These are phyloP conservation scores for Orientallactaga bullata DNA, from an alignment of 2,113 vertebrate genomes.

Conservation along the genomic window DNA sequence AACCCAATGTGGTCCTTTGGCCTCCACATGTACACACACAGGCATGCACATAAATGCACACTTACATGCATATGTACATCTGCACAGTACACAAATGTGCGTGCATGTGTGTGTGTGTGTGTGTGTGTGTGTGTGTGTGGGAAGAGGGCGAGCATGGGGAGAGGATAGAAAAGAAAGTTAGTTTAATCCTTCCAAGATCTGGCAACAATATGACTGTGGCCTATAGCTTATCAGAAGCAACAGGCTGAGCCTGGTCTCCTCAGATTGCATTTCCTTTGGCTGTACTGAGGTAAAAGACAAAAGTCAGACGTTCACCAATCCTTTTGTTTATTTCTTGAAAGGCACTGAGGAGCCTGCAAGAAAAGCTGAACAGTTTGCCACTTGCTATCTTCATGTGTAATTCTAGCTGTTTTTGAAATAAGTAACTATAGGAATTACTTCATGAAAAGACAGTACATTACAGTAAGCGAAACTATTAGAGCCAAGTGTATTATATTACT, in stretches of 20 bases:
- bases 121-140: no score
- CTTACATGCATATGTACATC: no score
- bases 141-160: no score
- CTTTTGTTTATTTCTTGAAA: neutral
- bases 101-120: no score
- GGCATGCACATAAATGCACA: no score
- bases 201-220: neutral
- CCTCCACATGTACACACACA: no score
- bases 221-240: neutral
- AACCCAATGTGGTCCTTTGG: no score
- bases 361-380: neutral
- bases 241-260: neutral
- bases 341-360: neutral
- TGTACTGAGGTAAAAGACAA: neutral
- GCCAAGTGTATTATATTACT: neutral
- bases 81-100: no score
- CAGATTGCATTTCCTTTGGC: neutral
- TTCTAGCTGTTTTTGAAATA: slow-evolving; percentile 13
- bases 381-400: neutral
- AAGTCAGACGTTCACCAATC: neutral
- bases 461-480: neutral
- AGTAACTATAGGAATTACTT: neutral
- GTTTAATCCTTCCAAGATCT: neutral
- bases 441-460: neutral
- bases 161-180: neutral